phyloP scores from a whole-genome alignment of 2,888 invertebrate genomes.

The Diaphora mendica region DNA sequence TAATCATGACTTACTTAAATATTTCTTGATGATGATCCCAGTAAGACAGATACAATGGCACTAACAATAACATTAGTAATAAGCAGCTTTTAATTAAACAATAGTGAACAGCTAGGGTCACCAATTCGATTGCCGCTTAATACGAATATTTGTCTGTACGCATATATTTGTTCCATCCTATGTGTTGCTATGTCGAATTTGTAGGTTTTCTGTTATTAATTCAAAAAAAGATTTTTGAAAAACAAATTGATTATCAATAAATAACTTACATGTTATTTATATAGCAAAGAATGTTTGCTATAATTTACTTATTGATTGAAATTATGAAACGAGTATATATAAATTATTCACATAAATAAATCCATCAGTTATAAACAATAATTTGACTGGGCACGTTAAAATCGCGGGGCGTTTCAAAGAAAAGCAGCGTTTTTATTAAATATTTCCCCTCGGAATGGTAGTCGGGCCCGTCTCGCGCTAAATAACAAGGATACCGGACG shows the following conservation, averaged over 20 bases:
- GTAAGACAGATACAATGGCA: no score
- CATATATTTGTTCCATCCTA: no score
- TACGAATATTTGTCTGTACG: no score
- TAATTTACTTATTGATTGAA: not conserved
- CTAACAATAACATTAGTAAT: not conserved
- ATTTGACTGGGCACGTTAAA: constrained; percentile 53
- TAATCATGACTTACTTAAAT: not conserved
- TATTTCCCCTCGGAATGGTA: constrained; percentile 60
- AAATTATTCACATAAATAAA: constrained; percentile 43
- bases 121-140: no score
- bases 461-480: constrained; percentile 51
- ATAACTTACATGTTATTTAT: not conserved
- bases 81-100: not conserved
- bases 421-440: constrained; percentile 63
- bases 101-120: no score
- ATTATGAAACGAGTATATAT: constrained; percentile 10
- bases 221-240: not conserved
- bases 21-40: not conserved
- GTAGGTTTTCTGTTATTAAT: not conserved
- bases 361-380: constrained; percentile 48
- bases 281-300: not conserved
- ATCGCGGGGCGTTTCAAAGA: constrained; percentile 57
- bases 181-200: no score
- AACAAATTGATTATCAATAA: not conserved
- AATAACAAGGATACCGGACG: constrained; percentile 61